A percentile compares a stretch with the other conserved stretches of the same genome.
Evolutionary conservation across 1,140 invertebrate species (phyloP).

Genomic region (Pseudomyrmex pallidus): DNA sequence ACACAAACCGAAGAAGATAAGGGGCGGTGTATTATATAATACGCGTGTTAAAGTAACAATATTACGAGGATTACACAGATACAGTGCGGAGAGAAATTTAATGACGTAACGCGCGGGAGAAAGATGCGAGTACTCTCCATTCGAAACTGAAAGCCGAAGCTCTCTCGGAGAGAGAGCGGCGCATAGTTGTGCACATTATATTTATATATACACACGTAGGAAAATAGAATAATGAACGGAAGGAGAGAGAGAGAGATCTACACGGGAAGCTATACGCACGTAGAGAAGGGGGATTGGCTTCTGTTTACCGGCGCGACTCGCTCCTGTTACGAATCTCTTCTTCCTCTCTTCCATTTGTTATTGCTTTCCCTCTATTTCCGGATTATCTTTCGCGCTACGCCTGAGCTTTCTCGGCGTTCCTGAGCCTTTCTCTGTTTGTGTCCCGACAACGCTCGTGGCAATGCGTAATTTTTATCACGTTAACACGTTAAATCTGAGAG

Average conservation of each 20-base stretch:
- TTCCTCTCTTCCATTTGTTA: slow-evolving; percentile 10
- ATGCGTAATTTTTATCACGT: slow-evolving; percentile 32
- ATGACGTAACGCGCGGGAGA: slow-evolving; percentile 37
- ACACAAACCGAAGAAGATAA: slow-evolving; percentile 19
- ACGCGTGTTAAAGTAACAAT: not conserved
- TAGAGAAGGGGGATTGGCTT: slow-evolving; percentile 10
- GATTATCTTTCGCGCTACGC: slow-evolving; percentile 29
- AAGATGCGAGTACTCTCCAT: not conserved
- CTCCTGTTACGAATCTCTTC: slow-evolving; percentile 62
- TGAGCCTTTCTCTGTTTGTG: slow-evolving; percentile 20
- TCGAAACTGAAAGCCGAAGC: slow-evolving; percentile 22
- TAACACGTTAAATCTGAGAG: not conserved
- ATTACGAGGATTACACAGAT: slow-evolving; percentile 11
- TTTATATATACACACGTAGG: slow-evolving; percentile 10
- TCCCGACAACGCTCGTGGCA: not conserved
- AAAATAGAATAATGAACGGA: slow-evolving; percentile 63
- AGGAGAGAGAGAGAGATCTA: slow-evolving; percentile 10
- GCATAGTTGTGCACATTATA: slow-evolving; percentile 46
- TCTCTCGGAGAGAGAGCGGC: slow-evolving; percentile 15
- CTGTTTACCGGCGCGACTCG: slow-evolving; percentile 54
- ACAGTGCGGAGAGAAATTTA: slow-evolving; percentile 31
- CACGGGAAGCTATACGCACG: not conserved
- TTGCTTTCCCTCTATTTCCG: slow-evolving; percentile 47
- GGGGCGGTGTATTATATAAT: not conserved
- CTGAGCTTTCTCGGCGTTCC: slow-evolving; percentile 21